A percentile compares a stretch with the other conserved stretches of the same genome.
phyloP scores from a whole-genome alignment of 2,797 vertebrate species.

The Amphiprion clarkii region DNA sequence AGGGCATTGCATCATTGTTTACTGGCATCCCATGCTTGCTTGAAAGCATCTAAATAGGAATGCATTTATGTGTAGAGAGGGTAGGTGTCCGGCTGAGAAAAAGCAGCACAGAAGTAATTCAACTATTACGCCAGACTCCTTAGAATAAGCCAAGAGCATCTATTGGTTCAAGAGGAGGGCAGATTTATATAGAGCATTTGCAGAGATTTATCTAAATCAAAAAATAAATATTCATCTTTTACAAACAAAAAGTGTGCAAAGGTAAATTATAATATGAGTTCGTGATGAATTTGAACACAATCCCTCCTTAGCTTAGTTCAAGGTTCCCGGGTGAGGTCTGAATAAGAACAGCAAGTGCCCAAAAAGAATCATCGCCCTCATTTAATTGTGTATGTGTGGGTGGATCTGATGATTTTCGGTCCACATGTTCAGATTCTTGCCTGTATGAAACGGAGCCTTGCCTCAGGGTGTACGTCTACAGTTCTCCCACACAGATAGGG shows the following conservation, averaged over 20 bases:
- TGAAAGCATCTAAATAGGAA: conserved; percentile 48
- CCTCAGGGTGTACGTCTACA: conserved; percentile 54
- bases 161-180: conserved; percentile 37
- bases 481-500: conserved; percentile 53
- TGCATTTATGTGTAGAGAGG: conserved; percentile 44
- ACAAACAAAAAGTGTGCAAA: conserved; percentile 15
- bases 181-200: conserved; percentile 23
- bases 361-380: conserved; percentile 56
- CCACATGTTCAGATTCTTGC: conserved; percentile 50
- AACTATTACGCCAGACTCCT: conserved; percentile 52
- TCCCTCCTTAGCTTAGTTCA: conserved; percentile 12
- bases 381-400: conserved; percentile 64
- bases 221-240: conserved; percentile 43
- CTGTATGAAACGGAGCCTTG: conserved; percentile 55
- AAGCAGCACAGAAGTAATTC: conserved; percentile 46
- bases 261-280: conserved; percentile 39
- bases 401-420: conserved; percentile 51
- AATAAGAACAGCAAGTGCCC: conserved; percentile 38
- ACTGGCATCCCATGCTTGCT: conserved; percentile 16
- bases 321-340: conserved; percentile 30
- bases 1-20: conserved; percentile 35
- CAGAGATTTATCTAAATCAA: conserved; percentile 31
- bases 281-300: conserved; percentile 26
- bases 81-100: conserved; percentile 15
- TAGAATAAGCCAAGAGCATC: conserved; percentile 48